phyloP scores from a whole-genome alignment of 1,140 invertebrate species.

The Drosophila neocordata region DNA sequence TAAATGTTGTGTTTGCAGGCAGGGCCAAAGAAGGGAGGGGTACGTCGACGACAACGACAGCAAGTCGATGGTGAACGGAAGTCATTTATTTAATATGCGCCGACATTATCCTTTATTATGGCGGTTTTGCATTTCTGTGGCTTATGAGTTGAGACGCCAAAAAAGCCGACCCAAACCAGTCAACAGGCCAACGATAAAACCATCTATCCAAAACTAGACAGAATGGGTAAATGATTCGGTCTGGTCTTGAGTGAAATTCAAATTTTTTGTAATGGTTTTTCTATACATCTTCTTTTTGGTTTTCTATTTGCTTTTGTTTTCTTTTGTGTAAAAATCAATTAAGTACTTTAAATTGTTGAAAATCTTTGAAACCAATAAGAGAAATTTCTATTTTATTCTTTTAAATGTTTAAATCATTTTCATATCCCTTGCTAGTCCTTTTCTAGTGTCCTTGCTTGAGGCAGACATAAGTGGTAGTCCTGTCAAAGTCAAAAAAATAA shows the following conservation, averaged over 20 bases:
- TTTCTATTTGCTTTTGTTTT: conserved; percentile 29
- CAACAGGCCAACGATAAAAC: neutral
- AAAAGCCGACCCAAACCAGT: neutral
- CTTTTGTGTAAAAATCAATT: conserved; percentile 58
- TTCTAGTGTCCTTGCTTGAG: neutral
- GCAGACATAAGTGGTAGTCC: conserved; percentile 37
- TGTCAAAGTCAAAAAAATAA: conserved; percentile 55
- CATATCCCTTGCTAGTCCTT: neutral
- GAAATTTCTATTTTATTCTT: neutral
- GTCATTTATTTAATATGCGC: conserved; percentile 81
- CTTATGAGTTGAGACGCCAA: conserved; percentile 72
- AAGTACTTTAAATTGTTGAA: conserved; percentile 57
- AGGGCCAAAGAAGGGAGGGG: conserved; percentile 15
- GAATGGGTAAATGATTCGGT: conserved; percentile 31
- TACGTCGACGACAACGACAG: conserved; percentile 47
- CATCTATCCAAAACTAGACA: conserved; percentile 22
- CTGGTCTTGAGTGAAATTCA: conserved; percentile 47
- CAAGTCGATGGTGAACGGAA: conserved; percentile 54
- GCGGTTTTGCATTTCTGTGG: conserved; percentile 79
- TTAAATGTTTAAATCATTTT: neutral
- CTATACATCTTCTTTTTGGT: conserved; percentile 33
- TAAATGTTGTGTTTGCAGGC: conserved; percentile 46
- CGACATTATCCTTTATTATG: conserved; percentile 81
- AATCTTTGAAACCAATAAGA: conserved; percentile 9
- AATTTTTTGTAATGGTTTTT: conserved; percentile 60